Conservation (phyloP, 2,888 invertebrate genomes). For the Erebia aethiops region DNA sequence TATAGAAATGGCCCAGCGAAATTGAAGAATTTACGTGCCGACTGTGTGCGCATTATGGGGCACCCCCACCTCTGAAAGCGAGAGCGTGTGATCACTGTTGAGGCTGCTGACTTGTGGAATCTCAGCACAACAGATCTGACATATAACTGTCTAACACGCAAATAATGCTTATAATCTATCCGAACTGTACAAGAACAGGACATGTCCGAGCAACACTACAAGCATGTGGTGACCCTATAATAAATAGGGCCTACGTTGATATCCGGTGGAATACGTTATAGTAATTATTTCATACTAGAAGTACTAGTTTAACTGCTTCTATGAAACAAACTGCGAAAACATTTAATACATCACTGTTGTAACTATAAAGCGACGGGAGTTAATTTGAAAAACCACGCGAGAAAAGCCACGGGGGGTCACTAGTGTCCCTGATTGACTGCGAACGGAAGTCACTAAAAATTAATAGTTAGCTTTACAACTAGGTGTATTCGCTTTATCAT, state of each 20-base stretch:
- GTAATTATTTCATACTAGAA: slow-evolving; percentile 15
- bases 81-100: too few relatives aligned
- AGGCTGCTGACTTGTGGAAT: too few relatives aligned
- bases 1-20: too few relatives aligned
- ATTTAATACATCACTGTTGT: slow-evolving; percentile 35
- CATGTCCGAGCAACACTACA: neutral
- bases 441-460: slow-evolving; percentile 35
- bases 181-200: neutral
- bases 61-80: too few relatives aligned
- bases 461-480: slow-evolving; percentile 12
- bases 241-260: slow-evolving; percentile 3
- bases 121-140: too few relatives aligned
- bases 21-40: too few relatives aligned
- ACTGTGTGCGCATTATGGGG: too few relatives aligned
- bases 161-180: too few relatives aligned
- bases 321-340: slow-evolving; percentile 22
- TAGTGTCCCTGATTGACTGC: slow-evolving; percentile 26
- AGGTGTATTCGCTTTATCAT: slow-evolving; percentile 7
- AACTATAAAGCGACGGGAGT: slow-evolving; percentile 40
- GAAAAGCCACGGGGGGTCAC: slow-evolving; percentile 29
- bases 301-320: neutral
- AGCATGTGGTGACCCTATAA: neutral
- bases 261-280: slow-evolving; percentile 8
- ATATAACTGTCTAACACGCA: too few relatives aligned
- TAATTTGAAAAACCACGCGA: slow-evolving; percentile 36